These are phyloP conservation scores for Ischnura elegans DNA, from an alignment of 2,888 invertebrate species.

Conservation along the genomic window DNA sequence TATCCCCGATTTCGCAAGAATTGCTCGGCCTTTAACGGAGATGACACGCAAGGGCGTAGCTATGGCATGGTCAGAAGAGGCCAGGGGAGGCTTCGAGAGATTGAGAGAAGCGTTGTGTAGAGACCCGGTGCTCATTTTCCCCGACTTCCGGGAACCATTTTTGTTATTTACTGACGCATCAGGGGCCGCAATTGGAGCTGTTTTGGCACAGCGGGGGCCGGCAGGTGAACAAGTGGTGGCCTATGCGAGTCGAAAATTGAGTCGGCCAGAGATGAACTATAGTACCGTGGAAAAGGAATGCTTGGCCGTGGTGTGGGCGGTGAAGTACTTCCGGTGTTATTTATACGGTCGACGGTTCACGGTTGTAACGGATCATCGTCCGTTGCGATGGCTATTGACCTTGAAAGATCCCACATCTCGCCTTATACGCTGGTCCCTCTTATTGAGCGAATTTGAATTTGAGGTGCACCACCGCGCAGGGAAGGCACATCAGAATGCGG, in stretches of 20 bases:
- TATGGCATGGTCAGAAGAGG: neutral
- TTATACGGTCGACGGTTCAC: neutral
- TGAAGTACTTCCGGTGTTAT: neutral
- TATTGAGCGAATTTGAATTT: neutral
- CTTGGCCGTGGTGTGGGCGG: neutral
- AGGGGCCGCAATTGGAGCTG: neutral
- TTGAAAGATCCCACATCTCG: neutral
- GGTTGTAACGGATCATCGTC: neutral
- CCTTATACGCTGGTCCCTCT: neutral
- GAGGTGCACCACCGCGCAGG: neutral
- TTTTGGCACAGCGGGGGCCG: neutral
- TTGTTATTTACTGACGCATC: neutral
- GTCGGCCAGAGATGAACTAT: neutral
- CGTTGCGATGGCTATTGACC: neutral
- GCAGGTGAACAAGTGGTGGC: neutral
- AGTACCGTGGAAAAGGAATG: neutral
- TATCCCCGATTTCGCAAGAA: conserved; percentile 71
- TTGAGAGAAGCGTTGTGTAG: neutral
- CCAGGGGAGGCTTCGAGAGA: too few relatives aligned
- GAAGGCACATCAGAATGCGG: neutral
- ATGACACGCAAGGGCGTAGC: conserved; percentile 69
- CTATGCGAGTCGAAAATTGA: neutral
- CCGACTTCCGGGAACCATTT: neutral
- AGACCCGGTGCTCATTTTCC: neutral
- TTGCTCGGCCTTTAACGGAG: conserved; percentile 71